phyloP scores from a whole-genome alignment of 2,797 vertebrate genomes.

The Lithobates pipiens region DNA sequence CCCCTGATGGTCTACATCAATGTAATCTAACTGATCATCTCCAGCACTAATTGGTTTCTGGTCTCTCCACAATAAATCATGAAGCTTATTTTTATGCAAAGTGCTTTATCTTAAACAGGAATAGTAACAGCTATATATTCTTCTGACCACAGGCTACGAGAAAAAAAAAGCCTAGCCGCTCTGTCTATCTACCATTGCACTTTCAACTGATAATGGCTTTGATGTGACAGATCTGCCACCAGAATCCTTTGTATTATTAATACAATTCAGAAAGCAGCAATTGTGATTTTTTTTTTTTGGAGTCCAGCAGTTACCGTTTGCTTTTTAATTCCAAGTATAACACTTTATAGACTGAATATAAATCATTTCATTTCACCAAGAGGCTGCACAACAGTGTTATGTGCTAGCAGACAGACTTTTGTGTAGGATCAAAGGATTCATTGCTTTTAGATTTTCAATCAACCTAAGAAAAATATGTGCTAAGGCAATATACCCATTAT shows the following conservation, averaged over 20 bases:
- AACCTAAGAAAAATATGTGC: slow-evolving; percentile 30
- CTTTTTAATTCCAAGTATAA: slow-evolving; percentile 35
- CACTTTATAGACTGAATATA: slow-evolving; percentile 38
- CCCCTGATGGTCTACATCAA: slow-evolving; percentile 1
- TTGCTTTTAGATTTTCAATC: slow-evolving; percentile 52
- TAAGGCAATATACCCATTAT: slow-evolving; percentile 31
- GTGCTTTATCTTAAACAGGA: slow-evolving; percentile 30
- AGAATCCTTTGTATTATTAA: slow-evolving; percentile 66
- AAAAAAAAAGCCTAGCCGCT: background rate
- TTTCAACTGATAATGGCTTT: slow-evolving; percentile 55
- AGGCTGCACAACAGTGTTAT: slow-evolving; percentile 42
- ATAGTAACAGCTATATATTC: slow-evolving; percentile 33
- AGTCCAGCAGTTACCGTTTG: slow-evolving; percentile 25
- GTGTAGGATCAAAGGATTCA: slow-evolving; percentile 51
- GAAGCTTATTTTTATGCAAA: slow-evolving; percentile 37
- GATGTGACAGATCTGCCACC: slow-evolving; percentile 64
- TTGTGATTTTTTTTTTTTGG: slow-evolving; percentile 8
- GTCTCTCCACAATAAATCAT: slow-evolving; percentile 40
- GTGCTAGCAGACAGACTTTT: slow-evolving; percentile 42
- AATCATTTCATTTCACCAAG: slow-evolving; percentile 50
- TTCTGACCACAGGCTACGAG: slow-evolving; percentile 30
- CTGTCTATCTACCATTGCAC: slow-evolving; percentile 37
- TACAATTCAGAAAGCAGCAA: slow-evolving; percentile 29
- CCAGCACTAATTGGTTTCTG: slow-evolving; percentile 1
- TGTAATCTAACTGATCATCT: background rate